Percentiles rank a stretch among this genome's conserved stretches.
Conservation (phyloP, 2,113 vertebrate genomes). For the Dasyurus viverrinus region DNA sequence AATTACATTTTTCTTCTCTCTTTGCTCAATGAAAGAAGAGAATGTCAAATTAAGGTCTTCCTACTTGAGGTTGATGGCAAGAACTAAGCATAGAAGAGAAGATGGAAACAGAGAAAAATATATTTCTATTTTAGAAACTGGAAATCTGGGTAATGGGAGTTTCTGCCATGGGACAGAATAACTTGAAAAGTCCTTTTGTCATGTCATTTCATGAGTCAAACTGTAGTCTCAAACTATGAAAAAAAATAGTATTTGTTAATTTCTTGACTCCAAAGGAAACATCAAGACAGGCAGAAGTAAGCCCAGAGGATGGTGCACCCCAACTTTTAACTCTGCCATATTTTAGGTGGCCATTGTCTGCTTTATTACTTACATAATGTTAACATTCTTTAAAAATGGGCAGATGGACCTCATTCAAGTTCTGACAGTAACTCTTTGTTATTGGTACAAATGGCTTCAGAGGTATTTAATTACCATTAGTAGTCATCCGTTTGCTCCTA, state of each 20-base stretch:
- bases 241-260: constrained; percentile 59
- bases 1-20: background rate
- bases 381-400: constrained; percentile 87
- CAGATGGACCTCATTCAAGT: constrained; percentile 88
- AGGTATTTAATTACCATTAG: constrained; percentile 92
- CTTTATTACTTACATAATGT: constrained; percentile 85
- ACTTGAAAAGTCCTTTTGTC: constrained; percentile 38
- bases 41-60: constrained; percentile 26
- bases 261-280: constrained; percentile 63
- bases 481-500: constrained; percentile 87
- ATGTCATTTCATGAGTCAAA: constrained; percentile 23
- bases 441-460: constrained; percentile 90
- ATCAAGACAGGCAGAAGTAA: constrained; percentile 62
- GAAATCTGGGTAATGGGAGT: background rate
- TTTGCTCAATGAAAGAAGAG: constrained; percentile 49
- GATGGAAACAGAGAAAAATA: background rate
- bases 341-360: constrained; percentile 82
- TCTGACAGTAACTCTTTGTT: constrained; percentile 91
- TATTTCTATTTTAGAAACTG: background rate
- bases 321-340: constrained; percentile 75
- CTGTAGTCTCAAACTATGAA: background rate
- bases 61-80: constrained; percentile 11
- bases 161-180: background rate
- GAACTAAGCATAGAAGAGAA: background rate
- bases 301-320: constrained; percentile 64